phyloP scores from a whole-genome alignment of 2,797 vertebrate species.

The Hypotaenidia okinawae region DNA sequence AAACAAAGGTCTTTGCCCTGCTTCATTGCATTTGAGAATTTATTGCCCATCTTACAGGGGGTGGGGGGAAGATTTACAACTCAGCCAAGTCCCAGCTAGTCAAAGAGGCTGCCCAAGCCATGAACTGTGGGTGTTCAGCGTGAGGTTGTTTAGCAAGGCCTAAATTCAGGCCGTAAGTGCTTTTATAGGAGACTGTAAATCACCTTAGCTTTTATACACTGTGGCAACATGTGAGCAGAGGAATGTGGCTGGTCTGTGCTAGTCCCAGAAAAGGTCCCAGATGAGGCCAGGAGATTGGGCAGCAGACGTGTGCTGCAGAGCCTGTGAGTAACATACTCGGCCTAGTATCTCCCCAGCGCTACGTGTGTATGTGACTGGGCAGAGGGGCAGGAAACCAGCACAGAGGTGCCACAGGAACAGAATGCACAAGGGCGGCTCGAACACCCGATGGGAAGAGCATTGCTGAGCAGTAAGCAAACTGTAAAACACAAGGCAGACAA shows the following conservation, averaged over 20 bases:
- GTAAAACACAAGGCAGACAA: slow-evolving; percentile 76
- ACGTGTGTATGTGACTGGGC: rapidly evolving
- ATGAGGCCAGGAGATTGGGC: background rate
- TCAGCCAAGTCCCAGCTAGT: background rate
- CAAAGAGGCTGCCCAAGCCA: background rate
- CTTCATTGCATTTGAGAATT: background rate
- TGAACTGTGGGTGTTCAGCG: background rate
- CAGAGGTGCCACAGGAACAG: background rate
- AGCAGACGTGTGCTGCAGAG: rapidly evolving
- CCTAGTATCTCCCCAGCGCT: background rate
- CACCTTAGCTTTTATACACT: background rate
- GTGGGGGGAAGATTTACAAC: background rate
- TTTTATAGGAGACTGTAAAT: background rate
- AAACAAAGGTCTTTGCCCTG: background rate
- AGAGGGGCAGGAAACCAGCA: background rate
- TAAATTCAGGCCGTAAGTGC: background rate
- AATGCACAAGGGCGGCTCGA: slow-evolving; percentile 7
- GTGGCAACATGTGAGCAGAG: background rate
- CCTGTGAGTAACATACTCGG: background rate
- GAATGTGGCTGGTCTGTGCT: background rate
- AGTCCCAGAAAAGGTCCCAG: background rate
- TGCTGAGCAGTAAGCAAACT: slow-evolving; percentile 70
- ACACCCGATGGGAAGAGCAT: slow-evolving; percentile 25
- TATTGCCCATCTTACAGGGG: background rate
- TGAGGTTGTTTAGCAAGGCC: background rate